Base-by-base conservation (phyloP, 2,113 vertebrate species). In the Castor canadensis region DNA sequence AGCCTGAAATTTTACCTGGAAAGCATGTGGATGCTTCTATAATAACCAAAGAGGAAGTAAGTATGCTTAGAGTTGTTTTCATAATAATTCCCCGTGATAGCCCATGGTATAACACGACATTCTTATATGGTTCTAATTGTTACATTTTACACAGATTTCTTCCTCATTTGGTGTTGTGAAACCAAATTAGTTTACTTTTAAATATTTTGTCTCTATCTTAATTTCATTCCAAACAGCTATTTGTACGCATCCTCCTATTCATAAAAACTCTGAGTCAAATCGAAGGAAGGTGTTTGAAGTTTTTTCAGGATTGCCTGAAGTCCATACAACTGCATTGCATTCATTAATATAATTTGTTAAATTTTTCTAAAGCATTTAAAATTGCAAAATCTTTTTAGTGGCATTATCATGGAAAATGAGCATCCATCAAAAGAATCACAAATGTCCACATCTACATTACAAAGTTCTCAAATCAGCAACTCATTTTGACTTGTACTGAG, bases 151-250 rank as follows among this genome's bases (percentile, higher is more conserved):
- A n/a, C n/a, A n/a, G n/a, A n/a, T n/a, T n/a, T n/a, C n/a, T n/a
- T n/a, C n/a, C n/a, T n/a, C n/a, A n/a, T n/a, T n/a, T n/a, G n/a
- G n/a, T n/a, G n/a, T n/a, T n/a, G n/a, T n/a, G n/a, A n/a, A n/a
- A n/a, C n/a, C n/a, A n/a, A n/a, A n/a, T n/a, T n/a, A n/a, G n/a
- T n/a, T n/a, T n/a, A n/a, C n/a, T n/a, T n/a, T n/a, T n/a, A n/a
- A n/a, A n/a, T n/a, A n/a, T n/a, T n/a, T n/a, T n/a, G 3, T 45
- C 2, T 43, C 6, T n/a, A 49, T 54, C 5, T n/a, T 49, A 24
- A 43, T 1, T 30, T 17, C 0, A 47, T 1, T 69, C 3, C 30
- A 80, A 72, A 62, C 9, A 45, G 9, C 1, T 26, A 45, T 0
- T n/a, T 13, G 0, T 12, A 71, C 15, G 1, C 1, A 6, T 82